These are phyloP conservation scores for Gambusia holbrooki DNA, from an alignment of 2,113 vertebrate species.

Conservation along the genomic window DNA sequence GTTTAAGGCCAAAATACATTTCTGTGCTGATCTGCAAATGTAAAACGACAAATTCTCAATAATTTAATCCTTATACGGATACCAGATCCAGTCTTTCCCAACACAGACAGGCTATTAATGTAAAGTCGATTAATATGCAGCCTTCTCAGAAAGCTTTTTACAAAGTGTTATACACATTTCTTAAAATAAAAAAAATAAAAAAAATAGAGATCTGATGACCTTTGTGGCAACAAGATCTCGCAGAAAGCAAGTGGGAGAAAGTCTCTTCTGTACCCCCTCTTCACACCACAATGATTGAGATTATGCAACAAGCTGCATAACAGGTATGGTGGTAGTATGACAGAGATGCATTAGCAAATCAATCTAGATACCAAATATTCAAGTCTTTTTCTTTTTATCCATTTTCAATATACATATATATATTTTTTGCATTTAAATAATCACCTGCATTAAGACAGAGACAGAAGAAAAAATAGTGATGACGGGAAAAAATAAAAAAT, in stretches of 20 bases:
- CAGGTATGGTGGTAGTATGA: slow-evolving; percentile 44
- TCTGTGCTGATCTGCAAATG: slow-evolving; percentile 54
- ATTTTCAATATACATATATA: slow-evolving; percentile 49
- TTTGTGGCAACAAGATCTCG: slow-evolving; percentile 60
- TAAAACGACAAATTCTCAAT: slow-evolving; percentile 47
- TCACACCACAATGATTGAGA: slow-evolving; percentile 23
- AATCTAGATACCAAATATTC: slow-evolving; percentile 78
- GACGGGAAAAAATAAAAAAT: slow-evolving; percentile 57
- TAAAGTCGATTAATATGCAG: slow-evolving; percentile 73
- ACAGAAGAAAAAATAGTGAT: slow-evolving; percentile 69
- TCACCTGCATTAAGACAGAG: slow-evolving; percentile 69
- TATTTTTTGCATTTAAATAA: slow-evolving; percentile 79
- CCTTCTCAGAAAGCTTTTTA: slow-evolving; percentile 73
- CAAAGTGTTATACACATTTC: slow-evolving; percentile 66
- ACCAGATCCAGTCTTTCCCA: slow-evolving; percentile 68
- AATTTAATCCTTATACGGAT: slow-evolving; percentile 55
- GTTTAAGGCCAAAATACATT: slow-evolving; percentile 48
- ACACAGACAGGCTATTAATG: slow-evolving; percentile 62
- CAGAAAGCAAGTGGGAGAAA: slow-evolving; percentile 37
- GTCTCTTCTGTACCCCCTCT: slow-evolving; percentile 12
- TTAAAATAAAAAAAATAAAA: slow-evolving; percentile 5
- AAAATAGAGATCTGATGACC: slow-evolving; percentile 58
- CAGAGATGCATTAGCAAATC: slow-evolving; percentile 62
- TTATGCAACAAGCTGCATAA: slow-evolving; percentile 59
- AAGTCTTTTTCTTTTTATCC: slow-evolving; percentile 63